Conservation (phyloP, 2,113 vertebrate genomes). For the Mastomys coucha region DNA sequence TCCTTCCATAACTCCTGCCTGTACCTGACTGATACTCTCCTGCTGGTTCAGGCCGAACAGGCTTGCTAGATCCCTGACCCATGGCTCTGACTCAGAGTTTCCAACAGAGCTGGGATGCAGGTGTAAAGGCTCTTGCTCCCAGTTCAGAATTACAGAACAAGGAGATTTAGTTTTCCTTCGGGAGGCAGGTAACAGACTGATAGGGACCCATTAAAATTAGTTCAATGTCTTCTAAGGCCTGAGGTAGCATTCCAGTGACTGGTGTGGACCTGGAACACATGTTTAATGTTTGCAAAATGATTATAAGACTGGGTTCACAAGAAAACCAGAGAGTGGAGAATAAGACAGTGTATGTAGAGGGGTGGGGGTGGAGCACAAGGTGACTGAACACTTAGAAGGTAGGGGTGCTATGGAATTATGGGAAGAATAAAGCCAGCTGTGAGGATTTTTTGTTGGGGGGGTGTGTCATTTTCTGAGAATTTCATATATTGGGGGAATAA, state of each 20-base stretch:
- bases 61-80: constrained; percentile 88
- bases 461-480: constrained; percentile 44
- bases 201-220: constrained; percentile 66
- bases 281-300: constrained; percentile 70
- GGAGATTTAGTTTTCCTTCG: constrained; percentile 61
- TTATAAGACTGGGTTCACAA: constrained; percentile 57
- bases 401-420: constrained; percentile 31
- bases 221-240: constrained; percentile 75
- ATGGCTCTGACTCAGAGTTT: constrained; percentile 81
- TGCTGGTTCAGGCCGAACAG: constrained; percentile 81
- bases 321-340: constrained; percentile 53
- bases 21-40: constrained; percentile 81
- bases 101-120: constrained; percentile 36
- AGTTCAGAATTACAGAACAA: constrained; percentile 62
- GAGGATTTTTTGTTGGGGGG: not conserved
- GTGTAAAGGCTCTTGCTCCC: constrained; percentile 55
- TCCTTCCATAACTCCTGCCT: constrained; percentile 86
- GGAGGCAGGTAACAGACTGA: constrained; percentile 63
- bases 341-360: not conserved
- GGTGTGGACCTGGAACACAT: constrained; percentile 72
- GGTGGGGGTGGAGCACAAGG: not conserved
- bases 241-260: constrained; percentile 70
- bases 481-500: constrained; percentile 53
- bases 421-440: constrained; percentile 21
- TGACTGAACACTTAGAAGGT: not conserved